A percentile compares a stretch with the other conserved stretches of the same genome.
Evolutionary conservation across 2,797 vertebrate species (phyloP).

Genomic region (Enteromius thamalakanensis): DNA sequence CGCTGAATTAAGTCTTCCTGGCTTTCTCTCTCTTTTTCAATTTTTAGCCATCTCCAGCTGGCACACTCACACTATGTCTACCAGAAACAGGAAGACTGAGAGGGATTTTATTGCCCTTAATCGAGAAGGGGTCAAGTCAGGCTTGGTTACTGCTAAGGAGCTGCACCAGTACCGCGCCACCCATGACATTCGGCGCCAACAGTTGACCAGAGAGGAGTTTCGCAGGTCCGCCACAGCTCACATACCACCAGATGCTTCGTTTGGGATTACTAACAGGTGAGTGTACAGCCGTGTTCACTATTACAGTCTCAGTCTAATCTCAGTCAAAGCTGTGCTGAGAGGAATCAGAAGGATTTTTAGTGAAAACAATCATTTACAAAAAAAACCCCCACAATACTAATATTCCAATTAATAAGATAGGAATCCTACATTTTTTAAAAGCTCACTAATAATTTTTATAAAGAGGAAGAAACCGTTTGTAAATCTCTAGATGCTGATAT

Average conservation of each 20-base stretch:
- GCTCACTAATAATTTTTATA: neutral
- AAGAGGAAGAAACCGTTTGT: neutral
- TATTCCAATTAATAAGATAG: constrained; percentile 63
- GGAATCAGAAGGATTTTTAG: constrained; percentile 30
- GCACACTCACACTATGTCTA: constrained; percentile 65
- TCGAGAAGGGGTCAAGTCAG: constrained; percentile 72
- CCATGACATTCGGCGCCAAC: constrained; percentile 65
- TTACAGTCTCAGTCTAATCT: constrained; percentile 6
- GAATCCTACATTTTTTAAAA: neutral
- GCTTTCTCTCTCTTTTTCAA: constrained; percentile 5
- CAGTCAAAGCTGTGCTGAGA: neutral
- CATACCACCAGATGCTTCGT: constrained; percentile 72
- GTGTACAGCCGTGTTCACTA: constrained; percentile 36
- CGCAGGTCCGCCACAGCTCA: constrained; percentile 39
- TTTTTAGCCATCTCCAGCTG: constrained; percentile 81
- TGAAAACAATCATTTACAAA: constrained; percentile 40
- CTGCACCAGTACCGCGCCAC: constrained; percentile 74
- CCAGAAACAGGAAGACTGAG: constrained; percentile 47
- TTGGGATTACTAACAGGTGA: constrained; percentile 75
- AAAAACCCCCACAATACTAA: neutral
- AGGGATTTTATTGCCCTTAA: constrained; percentile 79
- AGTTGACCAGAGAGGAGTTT: constrained; percentile 19
- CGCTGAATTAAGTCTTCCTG: neutral
- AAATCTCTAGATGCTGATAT: neutral
- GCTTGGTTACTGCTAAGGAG: constrained; percentile 75